A percentile compares a stretch with the other conserved stretches of the same genome.
Evolutionary conservation across 2,888 invertebrate species (phyloP).

Genomic region (Lasioglossum villosulum): DNA sequence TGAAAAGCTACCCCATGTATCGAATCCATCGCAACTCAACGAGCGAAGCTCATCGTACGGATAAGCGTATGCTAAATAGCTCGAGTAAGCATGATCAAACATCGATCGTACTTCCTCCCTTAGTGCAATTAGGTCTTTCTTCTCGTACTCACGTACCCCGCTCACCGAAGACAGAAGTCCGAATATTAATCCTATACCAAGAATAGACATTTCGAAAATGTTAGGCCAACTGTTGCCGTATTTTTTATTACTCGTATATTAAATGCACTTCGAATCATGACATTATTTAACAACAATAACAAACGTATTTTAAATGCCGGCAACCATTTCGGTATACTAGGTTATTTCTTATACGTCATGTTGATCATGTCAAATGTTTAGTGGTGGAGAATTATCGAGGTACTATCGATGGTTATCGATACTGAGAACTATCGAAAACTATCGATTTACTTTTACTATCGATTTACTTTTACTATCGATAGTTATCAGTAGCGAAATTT

Average conservation of each 20-base stretch:
- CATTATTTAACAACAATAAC: slow-evolving; percentile 27
- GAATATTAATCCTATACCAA: slow-evolving; percentile 60
- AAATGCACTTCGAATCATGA: slow-evolving; percentile 35
- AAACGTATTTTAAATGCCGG: neutral
- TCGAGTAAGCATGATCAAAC: slow-evolving; percentile 99
- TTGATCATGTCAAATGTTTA: neutral
- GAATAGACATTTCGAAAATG: slow-evolving; percentile 60
- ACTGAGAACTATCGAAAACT: no score
- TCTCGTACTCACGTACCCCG: slow-evolving; percentile 77
- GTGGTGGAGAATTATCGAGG: no score
- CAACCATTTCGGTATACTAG: neutral
- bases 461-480: no score
- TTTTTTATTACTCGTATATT: neutral
- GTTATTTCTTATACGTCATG: slow-evolving; percentile 18
- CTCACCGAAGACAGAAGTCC: slow-evolving; percentile 65
- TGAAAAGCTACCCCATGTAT: slow-evolving; percentile 99
- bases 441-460: no score
- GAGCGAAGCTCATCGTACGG: slow-evolving; percentile 98
- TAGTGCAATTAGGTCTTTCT: slow-evolving; percentile 76
- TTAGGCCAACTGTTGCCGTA: neutral
- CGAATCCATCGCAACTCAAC: slow-evolving; percentile 96
- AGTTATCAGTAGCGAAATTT: no score
- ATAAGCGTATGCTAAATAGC: slow-evolving; percentile 96
- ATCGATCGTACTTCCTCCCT: slow-evolving; percentile 95
- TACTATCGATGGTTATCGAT: no score